Evolutionary conservation across 2,797 vertebrate genomes (phyloP).

Genomic region (Ispidina lecontei): DNA sequence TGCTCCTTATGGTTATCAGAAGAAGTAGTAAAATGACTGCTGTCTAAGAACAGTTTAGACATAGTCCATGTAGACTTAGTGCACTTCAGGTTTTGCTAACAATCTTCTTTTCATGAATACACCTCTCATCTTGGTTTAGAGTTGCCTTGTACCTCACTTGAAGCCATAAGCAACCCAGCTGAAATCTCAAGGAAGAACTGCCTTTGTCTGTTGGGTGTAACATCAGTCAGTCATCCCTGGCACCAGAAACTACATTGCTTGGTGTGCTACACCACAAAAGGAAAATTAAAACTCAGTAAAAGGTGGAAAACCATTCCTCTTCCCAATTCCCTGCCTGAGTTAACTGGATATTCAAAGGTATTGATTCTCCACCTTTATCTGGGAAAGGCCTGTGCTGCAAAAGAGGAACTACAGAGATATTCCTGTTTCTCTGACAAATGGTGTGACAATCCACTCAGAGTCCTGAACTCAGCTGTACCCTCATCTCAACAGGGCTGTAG

Average conservation of each 20-base stretch:
- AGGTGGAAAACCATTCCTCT: background rate
- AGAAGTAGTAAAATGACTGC: background rate
- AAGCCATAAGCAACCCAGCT: background rate
- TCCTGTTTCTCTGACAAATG: background rate
- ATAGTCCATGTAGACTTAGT: background rate
- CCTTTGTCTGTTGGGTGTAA: background rate
- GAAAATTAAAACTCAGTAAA: background rate
- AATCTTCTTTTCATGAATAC: background rate
- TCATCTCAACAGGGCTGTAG: fast-evolving
- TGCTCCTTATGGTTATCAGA: background rate
- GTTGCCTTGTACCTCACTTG: background rate
- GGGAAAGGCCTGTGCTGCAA: background rate
- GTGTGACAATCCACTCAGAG: background rate
- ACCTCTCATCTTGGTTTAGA: background rate
- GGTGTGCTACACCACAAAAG: background rate
- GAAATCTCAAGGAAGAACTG: background rate
- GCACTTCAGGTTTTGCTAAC: background rate
- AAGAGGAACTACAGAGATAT: background rate
- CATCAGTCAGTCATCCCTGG: background rate
- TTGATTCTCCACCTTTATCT: background rate
- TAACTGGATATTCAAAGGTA: background rate
- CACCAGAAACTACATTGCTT: background rate
- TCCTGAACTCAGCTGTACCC: background rate
- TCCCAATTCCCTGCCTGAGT: background rate
- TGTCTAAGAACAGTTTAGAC: background rate